A percentile compares a stretch with the other conserved stretches of the same genome.
Conservation (phyloP, 2,888 invertebrate species). For the Drosophila pegasa region DNA sequence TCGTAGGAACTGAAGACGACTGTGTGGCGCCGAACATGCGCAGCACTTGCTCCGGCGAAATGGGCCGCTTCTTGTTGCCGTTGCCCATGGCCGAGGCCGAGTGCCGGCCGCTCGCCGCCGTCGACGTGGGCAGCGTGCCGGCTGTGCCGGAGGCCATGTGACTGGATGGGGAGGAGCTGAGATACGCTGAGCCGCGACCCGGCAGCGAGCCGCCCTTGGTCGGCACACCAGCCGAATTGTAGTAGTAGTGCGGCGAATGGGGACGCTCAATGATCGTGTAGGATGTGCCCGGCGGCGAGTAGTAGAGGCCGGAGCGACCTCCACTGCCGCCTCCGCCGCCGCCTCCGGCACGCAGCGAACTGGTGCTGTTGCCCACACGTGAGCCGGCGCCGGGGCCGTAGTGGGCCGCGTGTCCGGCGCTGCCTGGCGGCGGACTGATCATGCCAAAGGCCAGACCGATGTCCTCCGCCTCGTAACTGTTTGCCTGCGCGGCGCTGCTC, state of each 20-base stretch:
- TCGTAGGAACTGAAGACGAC: constrained; percentile 86
- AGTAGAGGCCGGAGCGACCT: constrained; percentile 90
- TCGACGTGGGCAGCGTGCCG: constrained; percentile 83
- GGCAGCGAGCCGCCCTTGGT: constrained; percentile 84
- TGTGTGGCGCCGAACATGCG: constrained; percentile 87
- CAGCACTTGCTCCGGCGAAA: constrained; percentile 93
- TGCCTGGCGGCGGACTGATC: constrained; percentile 81
- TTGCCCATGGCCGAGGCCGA: constrained; percentile 77
- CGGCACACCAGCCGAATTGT: constrained; percentile 84
- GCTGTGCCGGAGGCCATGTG: constrained; percentile 85
- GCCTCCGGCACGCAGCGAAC: constrained; percentile 85
- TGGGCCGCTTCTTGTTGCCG: constrained; percentile 89
- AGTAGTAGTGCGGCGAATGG: constrained; percentile 88
- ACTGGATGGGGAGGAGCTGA: constrained; percentile 88
- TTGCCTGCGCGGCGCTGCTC: constrained; percentile 76
- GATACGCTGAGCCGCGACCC: constrained; percentile 88
- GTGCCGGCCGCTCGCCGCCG: constrained; percentile 85
- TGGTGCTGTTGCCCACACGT: constrained; percentile 84
- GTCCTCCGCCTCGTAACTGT: constrained; percentile 85
- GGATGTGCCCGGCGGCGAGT: constrained; percentile 94
- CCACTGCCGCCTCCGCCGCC: constrained; percentile 84
- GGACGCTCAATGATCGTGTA: constrained; percentile 94
- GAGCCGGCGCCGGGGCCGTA: constrained; percentile 53
- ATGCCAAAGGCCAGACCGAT: constrained; percentile 81
- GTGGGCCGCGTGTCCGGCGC: constrained; percentile 57